Evolutionary conservation across 1,140 invertebrate species (phyloP).

Genomic region (Cotesia glomerata): DNA sequence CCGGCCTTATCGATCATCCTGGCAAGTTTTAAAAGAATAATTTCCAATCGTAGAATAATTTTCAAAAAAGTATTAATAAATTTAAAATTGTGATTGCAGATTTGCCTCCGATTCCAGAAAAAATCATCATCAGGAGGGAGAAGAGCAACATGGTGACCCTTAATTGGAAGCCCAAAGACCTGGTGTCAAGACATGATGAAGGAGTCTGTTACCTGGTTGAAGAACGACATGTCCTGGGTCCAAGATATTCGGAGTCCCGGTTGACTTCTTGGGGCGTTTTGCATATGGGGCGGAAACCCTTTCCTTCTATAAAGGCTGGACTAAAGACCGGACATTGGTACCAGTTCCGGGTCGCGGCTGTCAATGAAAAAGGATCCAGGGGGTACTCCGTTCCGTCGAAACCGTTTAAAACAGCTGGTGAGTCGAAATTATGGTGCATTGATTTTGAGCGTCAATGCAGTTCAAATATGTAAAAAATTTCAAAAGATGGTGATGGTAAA

Average conservation of each 20-base stretch:
- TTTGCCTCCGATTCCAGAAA: constrained; percentile 58
- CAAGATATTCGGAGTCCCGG: constrained; percentile 59
- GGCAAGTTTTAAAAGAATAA: constrained; percentile 34
- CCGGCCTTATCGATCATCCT: constrained; percentile 60
- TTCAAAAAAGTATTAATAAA: background rate
- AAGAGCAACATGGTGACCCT: constrained; percentile 48
- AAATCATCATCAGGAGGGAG: constrained; percentile 50
- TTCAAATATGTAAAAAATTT: too few species aligned
- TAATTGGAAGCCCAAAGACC: constrained; percentile 46
- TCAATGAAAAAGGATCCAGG: constrained; percentile 72
- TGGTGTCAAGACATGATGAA: background rate
- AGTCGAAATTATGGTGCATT: too few species aligned
- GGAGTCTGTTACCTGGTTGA: constrained; percentile 62
- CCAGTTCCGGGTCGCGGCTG: constrained; percentile 75
- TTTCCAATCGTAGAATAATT: background rate
- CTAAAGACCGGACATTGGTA: constrained; percentile 78
- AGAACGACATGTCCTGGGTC: constrained; percentile 66
- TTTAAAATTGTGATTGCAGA: constrained; percentile 40
- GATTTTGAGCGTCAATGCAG: too few species aligned
- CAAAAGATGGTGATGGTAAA: too few species aligned
- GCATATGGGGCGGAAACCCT: constrained; percentile 58
- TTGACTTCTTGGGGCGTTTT: constrained; percentile 64
- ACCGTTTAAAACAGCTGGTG: constrained; percentile 68
- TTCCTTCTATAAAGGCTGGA: constrained; percentile 65
- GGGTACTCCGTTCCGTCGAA: constrained; percentile 72